Percentiles rank a stretch among this genome's conserved stretches.
Evolutionary conservation across 2,113 vertebrate species (phyloP).

Genomic region (Stigmatopora argus): DNA sequence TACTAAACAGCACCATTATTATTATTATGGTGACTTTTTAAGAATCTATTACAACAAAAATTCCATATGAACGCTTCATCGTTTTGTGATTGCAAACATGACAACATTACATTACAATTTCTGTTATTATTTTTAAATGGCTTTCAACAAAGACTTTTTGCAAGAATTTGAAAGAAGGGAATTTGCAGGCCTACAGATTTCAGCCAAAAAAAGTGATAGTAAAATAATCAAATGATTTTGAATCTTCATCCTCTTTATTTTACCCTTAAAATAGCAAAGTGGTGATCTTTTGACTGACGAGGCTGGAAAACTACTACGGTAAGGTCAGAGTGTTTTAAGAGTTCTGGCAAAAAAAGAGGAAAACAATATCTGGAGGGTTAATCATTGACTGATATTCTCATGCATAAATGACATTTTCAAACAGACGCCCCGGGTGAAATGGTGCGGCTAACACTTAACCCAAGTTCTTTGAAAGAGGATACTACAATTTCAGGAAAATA

Average conservation of each 20-base stretch:
- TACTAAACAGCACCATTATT: neutral
- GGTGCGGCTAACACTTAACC: conserved; percentile 1
- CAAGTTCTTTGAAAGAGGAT: neutral
- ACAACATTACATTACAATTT: too few relatives aligned
- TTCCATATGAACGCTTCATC: too few relatives aligned
- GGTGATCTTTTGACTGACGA: neutral
- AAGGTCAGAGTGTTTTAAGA: neutral
- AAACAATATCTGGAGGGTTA: conserved; percentile 3
- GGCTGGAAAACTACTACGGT: neutral
- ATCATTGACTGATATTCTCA: conserved; percentile 2
- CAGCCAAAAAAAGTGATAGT: too few relatives aligned
- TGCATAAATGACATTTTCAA: conserved; percentile 2
- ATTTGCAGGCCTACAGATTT: too few relatives aligned
- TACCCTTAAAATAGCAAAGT: neutral
- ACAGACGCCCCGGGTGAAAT: conserved; percentile 1
- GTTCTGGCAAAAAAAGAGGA: neutral
- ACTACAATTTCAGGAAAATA: neutral
- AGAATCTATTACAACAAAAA: too few relatives aligned
- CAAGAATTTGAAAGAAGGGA: too few relatives aligned
- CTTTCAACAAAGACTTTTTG: too few relatives aligned
- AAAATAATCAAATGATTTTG: too few relatives aligned
- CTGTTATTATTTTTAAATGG: too few relatives aligned
- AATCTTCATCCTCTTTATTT: neutral
- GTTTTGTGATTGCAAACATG: too few relatives aligned
- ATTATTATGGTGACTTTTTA: neutral